phyloP scores from a whole-genome alignment of 2,888 invertebrate genomes.

The Petrophora chlorosata region DNA sequence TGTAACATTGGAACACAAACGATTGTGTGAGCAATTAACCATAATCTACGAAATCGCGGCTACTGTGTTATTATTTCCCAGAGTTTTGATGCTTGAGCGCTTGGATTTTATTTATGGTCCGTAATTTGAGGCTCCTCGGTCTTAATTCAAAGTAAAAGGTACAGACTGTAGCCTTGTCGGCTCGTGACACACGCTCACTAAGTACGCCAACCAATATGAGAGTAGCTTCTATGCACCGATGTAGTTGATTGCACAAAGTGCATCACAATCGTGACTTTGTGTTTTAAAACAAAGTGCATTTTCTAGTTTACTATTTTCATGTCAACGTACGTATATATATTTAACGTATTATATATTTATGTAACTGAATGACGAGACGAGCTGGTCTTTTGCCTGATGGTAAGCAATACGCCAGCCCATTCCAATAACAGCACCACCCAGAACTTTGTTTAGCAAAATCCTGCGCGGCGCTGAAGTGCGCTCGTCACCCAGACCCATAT shows the following conservation, averaged over 20 bases:
- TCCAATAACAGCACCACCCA: too few relatives aligned
- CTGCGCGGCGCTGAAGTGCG: too few relatives aligned
- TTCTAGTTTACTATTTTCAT: neutral
- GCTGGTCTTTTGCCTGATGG: too few relatives aligned
- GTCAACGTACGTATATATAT: too few relatives aligned
- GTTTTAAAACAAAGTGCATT: constrained; percentile 6
- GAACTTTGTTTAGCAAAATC: too few relatives aligned
- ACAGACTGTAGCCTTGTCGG: constrained; percentile 65
- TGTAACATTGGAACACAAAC: neutral
- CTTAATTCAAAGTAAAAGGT: constrained; percentile 72
- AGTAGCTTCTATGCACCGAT: constrained; percentile 18
- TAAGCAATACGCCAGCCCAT: too few relatives aligned
- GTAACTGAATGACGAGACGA: too few relatives aligned
- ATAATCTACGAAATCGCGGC: constrained; percentile 28
- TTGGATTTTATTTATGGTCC: constrained; percentile 68
- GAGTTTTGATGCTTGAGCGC: constrained; percentile 59
- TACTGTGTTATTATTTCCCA: constrained; percentile 51
- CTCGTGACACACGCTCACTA: constrained; percentile 53
- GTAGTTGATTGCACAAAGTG: constrained; percentile 18
- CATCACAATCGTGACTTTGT: constrained; percentile 44
- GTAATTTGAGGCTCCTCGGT: constrained; percentile 61
- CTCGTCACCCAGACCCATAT: too few relatives aligned
- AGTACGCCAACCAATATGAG: constrained; percentile 25
- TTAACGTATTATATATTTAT: too few relatives aligned
- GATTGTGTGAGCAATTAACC: constrained; percentile 31